Conservation (phyloP, 1,140 invertebrate genomes). For the Manduca sexta region DNA sequence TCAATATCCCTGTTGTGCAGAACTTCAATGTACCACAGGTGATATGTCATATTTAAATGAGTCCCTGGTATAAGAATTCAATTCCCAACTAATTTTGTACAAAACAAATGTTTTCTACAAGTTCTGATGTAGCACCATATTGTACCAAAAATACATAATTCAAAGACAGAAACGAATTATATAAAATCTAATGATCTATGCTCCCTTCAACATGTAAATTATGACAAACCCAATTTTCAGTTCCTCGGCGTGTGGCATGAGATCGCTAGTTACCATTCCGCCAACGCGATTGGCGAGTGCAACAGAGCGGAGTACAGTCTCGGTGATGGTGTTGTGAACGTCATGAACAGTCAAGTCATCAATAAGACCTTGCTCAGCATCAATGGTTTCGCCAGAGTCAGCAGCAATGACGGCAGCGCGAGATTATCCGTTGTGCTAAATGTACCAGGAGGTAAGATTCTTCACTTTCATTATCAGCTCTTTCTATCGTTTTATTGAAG, state of each 20-base stretch:
- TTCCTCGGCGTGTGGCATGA: conserved; percentile 55
- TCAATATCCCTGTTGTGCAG: conserved; percentile 34
- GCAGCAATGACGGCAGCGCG: conserved; percentile 31
- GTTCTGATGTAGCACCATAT: too few species aligned
- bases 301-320: conserved; percentile 35
- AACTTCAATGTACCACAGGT: conserved; percentile 42
- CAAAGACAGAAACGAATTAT: neutral
- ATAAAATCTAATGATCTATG: neutral
- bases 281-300: conserved; percentile 34
- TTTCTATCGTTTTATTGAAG: too few species aligned
- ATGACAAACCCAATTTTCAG: too few species aligned
- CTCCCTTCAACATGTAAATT: neutral
- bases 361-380: conserved; percentile 31
- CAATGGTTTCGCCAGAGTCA: conserved; percentile 36
- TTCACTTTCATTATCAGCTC: too few species aligned
- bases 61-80: too few species aligned
- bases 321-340: conserved; percentile 20
- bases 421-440: conserved; percentile 36
- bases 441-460: conserved; percentile 29
- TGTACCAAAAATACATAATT: too few species aligned
- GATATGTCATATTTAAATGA: conserved; percentile 15
- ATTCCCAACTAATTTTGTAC: too few species aligned
- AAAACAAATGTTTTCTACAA: too few species aligned
- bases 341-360: conserved; percentile 46
- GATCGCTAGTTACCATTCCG: conserved; percentile 47